Percentiles rank a stretch among this genome's conserved stretches.
These are phyloP conservation scores for Trididemnum nubilum DNA, from an alignment of 23 tunicate genomes.

Conservation along the genomic window DNA sequence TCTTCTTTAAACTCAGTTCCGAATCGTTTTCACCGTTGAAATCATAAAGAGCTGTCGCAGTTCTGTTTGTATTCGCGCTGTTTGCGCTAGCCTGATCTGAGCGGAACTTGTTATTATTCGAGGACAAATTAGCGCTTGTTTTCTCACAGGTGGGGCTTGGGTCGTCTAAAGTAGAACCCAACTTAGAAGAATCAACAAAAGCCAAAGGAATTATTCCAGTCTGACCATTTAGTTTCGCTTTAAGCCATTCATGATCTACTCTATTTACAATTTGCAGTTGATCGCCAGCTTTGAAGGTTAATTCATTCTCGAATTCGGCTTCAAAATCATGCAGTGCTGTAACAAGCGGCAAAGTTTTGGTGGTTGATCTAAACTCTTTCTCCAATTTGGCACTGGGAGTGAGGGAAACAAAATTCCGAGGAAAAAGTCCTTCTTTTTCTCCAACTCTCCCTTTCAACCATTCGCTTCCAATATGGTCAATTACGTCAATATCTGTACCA, in stretches of 20 bases:
- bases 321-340: slow-evolving; percentile 49
- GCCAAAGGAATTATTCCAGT: slow-evolving; percentile 54
- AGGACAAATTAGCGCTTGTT: background rate
- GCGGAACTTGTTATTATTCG: background rate
- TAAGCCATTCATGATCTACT: slow-evolving; percentile 58
- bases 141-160: background rate
- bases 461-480: background rate
- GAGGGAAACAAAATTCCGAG: slow-evolving; percentile 26
- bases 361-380: background rate
- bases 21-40: slow-evolving; percentile 51
- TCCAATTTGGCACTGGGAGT: background rate
- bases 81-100: background rate
- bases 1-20: slow-evolving; percentile 47
- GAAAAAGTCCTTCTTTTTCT: slow-evolving; percentile 19
- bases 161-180: background rate
- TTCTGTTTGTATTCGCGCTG: background rate
- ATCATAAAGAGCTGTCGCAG: slow-evolving; percentile 33
- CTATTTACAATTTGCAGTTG: slow-evolving; percentile 25
- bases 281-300: slow-evolving; percentile 53
- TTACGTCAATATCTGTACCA: slow-evolving; percentile 22
- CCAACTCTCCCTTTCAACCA: slow-evolving; percentile 40
- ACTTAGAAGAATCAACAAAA: slow-evolving; percentile 18
- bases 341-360: background rate
- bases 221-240: slow-evolving; percentile 36
- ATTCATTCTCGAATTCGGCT: slow-evolving; percentile 47